Evolutionary conservation across 2,797 vertebrate species (phyloP), one percentile per base, ranked within the genome.

Genomic region (Scolopax bukidnonensis): DNA sequence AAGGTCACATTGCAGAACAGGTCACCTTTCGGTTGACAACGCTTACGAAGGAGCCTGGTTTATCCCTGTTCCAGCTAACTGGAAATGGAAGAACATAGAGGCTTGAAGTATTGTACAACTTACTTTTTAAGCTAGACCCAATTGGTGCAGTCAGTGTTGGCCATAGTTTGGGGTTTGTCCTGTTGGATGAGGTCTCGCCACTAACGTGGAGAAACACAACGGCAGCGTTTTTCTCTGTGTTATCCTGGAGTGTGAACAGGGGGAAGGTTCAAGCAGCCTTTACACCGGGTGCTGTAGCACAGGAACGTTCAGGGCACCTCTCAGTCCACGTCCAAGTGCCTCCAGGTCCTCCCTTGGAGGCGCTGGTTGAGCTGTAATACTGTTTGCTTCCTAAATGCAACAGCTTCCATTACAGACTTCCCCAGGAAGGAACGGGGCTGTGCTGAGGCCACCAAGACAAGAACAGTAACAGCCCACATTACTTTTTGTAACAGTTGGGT

Each of bases 291-390:
- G 98, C 97, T 41, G 95, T 96, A 25, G 97, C 97, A 41, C 96
- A 98, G 95, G 97, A 98, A 8, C 74, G 30, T 5, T 98, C 97
- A 2, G 97, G 97, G 69, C 98, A 98, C 97, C 98, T 98, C 96
- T 98, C 98, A 4, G 96, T 84, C 97, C 98, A 98, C 0, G 16
- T 98, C 97, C 97, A 98, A 74, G 38, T 63, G 18, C 98, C 98
- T 90, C 98, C 98, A 73, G 12, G 6, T 85, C 97, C 98, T 68
- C 97, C 98, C 14, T 98, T 98, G 51, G 6, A 56, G 56, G 97
- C 82, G 0, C 51, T 85, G 8, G 97, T 63, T 51, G 97, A 12
- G n/a, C 96, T 97, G 48, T 51, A 64, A 92, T 89, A 94, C 50
- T 79, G 30, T 36, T 98, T 96, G 90, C 15, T 67, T 73, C 53